Evolutionary conservation across 2,113 vertebrate species (phyloP).

Genomic region (Cephalophus harveyi): DNA sequence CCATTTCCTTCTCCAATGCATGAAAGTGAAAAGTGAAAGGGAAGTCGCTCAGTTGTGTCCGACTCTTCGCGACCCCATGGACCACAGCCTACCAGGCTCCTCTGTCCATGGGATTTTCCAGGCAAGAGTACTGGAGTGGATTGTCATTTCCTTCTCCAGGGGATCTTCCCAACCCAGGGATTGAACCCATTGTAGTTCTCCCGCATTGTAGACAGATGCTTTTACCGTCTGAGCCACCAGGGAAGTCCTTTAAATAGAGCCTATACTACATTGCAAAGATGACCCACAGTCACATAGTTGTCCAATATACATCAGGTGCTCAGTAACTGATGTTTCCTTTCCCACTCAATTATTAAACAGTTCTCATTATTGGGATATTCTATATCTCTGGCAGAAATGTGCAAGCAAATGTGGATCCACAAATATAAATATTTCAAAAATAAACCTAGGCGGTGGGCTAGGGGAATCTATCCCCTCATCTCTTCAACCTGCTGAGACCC

Average conservation of each 20-base stretch:
- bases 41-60: too few relatives aligned
- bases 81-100: too few relatives aligned
- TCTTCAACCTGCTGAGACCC: background rate
- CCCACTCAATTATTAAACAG: background rate
- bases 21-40: too few relatives aligned
- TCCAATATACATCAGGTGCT: background rate
- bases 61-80: too few relatives aligned
- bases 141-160: too few relatives aligned
- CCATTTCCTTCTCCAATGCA: too few relatives aligned
- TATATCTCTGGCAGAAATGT: background rate
- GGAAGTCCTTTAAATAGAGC: background rate
- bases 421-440: slow-evolving; percentile 18
- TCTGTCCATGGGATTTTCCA: too few relatives aligned
- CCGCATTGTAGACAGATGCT: too few relatives aligned
- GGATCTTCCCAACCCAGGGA: too few relatives aligned
- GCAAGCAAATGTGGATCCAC: background rate
- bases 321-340: background rate
- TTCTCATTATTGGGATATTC: background rate
- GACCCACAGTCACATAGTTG: background rate
- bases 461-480: background rate
- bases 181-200: too few relatives aligned
- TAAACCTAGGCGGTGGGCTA: background rate
- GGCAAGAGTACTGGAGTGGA: too few relatives aligned
- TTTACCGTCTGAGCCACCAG: too few relatives aligned
- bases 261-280: background rate